Evolutionary conservation across 2,888 invertebrate genomes (phyloP), one percentile per base, ranked within the genome.

Genomic region (Drosophila histrio): DNA sequence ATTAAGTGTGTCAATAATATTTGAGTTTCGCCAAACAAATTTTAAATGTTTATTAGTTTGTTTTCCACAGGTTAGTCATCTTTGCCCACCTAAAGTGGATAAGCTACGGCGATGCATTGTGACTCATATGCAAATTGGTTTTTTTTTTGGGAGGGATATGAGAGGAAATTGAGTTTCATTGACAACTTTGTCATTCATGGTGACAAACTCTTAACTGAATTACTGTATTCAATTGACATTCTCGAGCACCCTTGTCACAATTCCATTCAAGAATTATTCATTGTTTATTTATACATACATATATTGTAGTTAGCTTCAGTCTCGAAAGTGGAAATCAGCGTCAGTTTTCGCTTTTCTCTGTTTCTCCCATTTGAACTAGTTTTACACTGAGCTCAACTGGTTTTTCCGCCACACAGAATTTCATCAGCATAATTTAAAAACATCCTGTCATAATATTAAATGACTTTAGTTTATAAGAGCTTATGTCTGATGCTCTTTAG

Each of bases 261-360:
- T 9, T 15, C 3, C 17, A 13, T 11, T n/a, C 15, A 32, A 13
- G n/a, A 7, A 46, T 71, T 68, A 64, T 24, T 72, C 50, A 69
- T 26, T 13, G 34, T 13, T 30, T 36, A 41, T 46, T 58, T 66
- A n/a, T 19, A 46, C 6, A 7, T 34, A 13, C 6, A 7, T 13
- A 15, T 15, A 7, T 5, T 24, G 24, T 6, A 21, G 22, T 13
- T n/a, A 7, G n/a, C n/a, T n/a, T n/a, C n/a, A n/a, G n/a, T n/a
- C n/a, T n/a, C n/a, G n/a, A n/a, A 46, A 19, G 19, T n/a, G 13
- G 5, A 21, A 47, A 9, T 19, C 9, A 9, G 15, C 4, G 0
- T 47, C 2, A 1, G 15, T 8, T 32, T 50, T n/a, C 2, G 8
- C 17, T 9, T 19, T 17, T 2, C 17, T 36, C n/a, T 5, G 7